phyloP scores from a whole-genome alignment of 2,113 vertebrate species.

The Petrocephalus microphthalmus region DNA sequence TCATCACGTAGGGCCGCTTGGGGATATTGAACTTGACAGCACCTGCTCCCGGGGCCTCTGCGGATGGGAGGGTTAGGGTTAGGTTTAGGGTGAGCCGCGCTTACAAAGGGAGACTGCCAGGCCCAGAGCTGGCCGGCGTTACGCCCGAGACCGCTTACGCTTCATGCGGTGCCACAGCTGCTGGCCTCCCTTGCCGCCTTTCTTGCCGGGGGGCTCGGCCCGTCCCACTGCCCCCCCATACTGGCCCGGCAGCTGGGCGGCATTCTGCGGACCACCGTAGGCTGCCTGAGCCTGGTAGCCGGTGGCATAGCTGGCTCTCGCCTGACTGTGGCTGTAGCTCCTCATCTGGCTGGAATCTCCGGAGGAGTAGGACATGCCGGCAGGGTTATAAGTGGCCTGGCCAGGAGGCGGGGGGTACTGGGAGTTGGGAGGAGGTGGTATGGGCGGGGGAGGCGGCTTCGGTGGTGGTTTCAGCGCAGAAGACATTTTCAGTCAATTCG shows the following conservation, averaged over 20 bases:
- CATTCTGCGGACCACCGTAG: conserved; percentile 50
- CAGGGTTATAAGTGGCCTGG: conserved; percentile 52
- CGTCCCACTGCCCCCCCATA: conserved; percentile 48
- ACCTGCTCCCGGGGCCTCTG: conserved; percentile 76
- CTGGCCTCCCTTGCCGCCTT: conserved; percentile 65
- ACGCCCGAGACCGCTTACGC: conserved; percentile 44
- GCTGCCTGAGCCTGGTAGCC: conserved; percentile 47
- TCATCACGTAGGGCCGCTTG: conserved; percentile 71
- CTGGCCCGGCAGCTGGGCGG: conserved; percentile 40
- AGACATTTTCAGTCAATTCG: too few relatives aligned
- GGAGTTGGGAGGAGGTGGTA: too few relatives aligned
- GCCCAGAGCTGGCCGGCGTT: background rate
- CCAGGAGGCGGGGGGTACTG: conserved; percentile 60
- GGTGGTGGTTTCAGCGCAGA: too few relatives aligned
- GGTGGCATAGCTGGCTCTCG: conserved; percentile 47
- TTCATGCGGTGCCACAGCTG: conserved; percentile 80
- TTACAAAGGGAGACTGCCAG: background rate
- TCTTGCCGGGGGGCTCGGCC: conserved; percentile 51
- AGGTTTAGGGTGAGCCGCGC: background rate
- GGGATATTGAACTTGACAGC: conserved; percentile 81
- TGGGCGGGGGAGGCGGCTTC: too few relatives aligned
- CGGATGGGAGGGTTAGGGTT: background rate
- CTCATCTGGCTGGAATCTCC: conserved; percentile 55
- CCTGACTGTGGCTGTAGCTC: conserved; percentile 52
- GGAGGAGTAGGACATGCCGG: conserved; percentile 50